Conservation (phyloP, 2,797 vertebrate genomes). For the Danio aesculapii region DNA sequence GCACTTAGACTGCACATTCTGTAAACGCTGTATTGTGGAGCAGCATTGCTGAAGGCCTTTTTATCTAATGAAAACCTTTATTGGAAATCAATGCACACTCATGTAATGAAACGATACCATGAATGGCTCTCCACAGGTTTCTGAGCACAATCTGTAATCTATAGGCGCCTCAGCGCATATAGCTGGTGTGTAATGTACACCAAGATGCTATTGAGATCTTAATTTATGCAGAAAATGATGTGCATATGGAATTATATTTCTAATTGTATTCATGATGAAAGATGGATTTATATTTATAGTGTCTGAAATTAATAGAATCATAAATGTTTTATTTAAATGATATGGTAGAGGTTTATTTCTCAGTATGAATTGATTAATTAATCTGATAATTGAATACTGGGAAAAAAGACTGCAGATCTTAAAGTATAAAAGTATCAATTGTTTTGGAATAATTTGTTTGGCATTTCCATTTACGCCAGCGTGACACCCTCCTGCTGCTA, state of each 20-base stretch:
- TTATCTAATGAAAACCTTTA: constrained; percentile 57
- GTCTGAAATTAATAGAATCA: background rate
- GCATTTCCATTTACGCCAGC: background rate
- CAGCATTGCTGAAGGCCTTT: constrained; percentile 34
- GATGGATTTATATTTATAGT: background rate
- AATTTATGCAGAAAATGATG: constrained; percentile 38
- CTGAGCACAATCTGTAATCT: constrained; percentile 48
- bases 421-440: constrained; percentile 7
- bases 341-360: background rate
- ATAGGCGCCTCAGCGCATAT: constrained; percentile 30
- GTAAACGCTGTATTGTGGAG: constrained; percentile 47
- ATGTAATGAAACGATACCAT: constrained; percentile 51
- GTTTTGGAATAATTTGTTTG: constrained; percentile 28
- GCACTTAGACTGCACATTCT: constrained; percentile 34
- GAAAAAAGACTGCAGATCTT: background rate
- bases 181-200: constrained; percentile 48
- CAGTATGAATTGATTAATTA: too few relatives aligned
- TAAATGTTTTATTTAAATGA: background rate
- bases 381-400: background rate
- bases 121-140: constrained; percentile 51
- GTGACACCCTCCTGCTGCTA: background rate
- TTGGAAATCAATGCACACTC: constrained; percentile 58
- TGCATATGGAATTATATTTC: constrained; percentile 32
- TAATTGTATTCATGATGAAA: constrained; percentile 44
- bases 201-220: constrained; percentile 45